A percentile compares a stretch with the other conserved stretches of the same genome.
Evolutionary conservation across 2,113 vertebrate genomes (phyloP).

Genomic region (Halichoerus grypus): DNA sequence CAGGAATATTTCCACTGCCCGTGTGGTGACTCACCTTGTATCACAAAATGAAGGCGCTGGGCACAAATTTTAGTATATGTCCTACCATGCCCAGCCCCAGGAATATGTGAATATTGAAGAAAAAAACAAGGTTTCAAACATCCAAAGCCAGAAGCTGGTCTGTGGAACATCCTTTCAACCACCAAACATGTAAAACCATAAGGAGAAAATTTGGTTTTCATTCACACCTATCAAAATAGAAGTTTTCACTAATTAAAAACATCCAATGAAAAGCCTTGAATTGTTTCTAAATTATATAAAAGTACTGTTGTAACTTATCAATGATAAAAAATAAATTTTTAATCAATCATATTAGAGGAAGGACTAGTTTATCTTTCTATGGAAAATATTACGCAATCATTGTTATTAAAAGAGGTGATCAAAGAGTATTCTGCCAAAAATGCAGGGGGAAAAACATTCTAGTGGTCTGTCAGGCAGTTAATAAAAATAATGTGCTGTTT

Average conservation of each 20-base stretch:
- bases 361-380: not conserved
- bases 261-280: not conserved
- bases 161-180: not conserved
- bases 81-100: not conserved
- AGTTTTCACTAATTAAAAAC: conserved; percentile 6
- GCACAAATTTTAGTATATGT: not conserved
- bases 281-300: not conserved
- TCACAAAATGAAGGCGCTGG: not conserved
- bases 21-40: not conserved
- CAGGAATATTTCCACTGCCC: not conserved
- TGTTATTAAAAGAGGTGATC: not conserved
- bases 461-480: not conserved
- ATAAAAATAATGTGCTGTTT: conserved; percentile 12
- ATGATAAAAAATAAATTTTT: not conserved
- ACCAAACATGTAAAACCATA: not conserved
- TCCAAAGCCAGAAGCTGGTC: not conserved
- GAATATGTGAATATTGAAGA: not conserved
- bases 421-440: not conserved
- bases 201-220: not conserved
- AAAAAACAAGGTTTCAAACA: conserved; percentile 3
- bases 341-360: not conserved
- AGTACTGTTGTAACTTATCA: not conserved
- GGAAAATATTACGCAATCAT: conserved; percentile 14
- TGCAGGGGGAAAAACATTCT: not conserved
- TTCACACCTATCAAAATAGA: conserved; percentile 6